Base-by-base conservation (phyloP, 2,888 invertebrate species). In the Hedychridium roseum region DNA sequence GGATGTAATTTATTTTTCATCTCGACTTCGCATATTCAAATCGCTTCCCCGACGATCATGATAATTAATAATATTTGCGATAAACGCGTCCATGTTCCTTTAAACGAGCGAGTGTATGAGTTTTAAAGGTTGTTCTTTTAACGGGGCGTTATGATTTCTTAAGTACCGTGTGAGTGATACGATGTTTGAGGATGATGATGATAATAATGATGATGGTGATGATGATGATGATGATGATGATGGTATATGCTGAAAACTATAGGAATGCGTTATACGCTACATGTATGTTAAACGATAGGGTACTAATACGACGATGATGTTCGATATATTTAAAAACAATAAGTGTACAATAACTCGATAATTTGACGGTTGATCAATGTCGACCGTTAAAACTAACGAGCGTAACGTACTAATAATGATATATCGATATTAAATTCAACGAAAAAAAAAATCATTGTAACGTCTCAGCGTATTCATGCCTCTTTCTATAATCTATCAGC, bases 1-100 rank as follows among this genome's bases (percentile, higher is more conserved):
- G 57, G 56, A 62, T 70, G 64, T 70, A 68, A 74, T 74, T 75
- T 73, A 76, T 76, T 75, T 73, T 72, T 68, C 68, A 73, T 64
- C 60, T 63, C 63, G 60, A 60, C 42, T 54, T 46, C 61, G 51
- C 57, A 54, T 63, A 61, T 55, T 50, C 35, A 53, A 57, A 58
- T 51, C 59, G 57, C 52, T 45, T 54, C 58, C 46, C 43, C 60
- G 34, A 51, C 52, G 41, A 17, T 39, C 17, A 38, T 32, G 12
- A 26, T 26, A 21, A 20, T 31, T 38, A 16, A 53, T 45, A 45
- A 61, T 51, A 47, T 58, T 64, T 51, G 51, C 47, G 50, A 47
- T 52, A 58, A 62, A 66, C 58, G 57, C 54, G 50, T 67, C 64
- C 62, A 70, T 70, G 72, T 73, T 72, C 68, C 72, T 72, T 70